Base-by-base conservation (phyloP, 2,888 invertebrate genomes). In the Cosmia pyralina region DNA sequence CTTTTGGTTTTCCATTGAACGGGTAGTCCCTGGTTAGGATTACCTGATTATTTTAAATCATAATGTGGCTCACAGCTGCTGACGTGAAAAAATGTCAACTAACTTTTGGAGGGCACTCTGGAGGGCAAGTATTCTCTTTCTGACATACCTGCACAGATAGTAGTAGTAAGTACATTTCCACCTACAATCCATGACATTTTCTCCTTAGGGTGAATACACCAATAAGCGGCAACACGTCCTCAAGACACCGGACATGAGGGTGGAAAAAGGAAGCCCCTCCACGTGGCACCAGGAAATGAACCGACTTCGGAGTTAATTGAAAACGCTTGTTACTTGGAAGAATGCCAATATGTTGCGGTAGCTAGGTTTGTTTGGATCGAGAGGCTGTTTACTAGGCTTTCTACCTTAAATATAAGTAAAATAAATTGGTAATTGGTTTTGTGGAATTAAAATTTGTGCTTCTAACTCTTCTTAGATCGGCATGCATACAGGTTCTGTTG, bases 261-360 rank as follows among this genome's bases (percentile, higher is more conserved):
- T 79, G 75, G 73, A 77, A 83, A 81, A 79, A 81, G 87, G 85
- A 87, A 85, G 74, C 77, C 62, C 60, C 52, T 52, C 70, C 69
- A 80, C 79, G 77, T 83, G 69, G 75, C 65, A 44, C 38, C 44
- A 72, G 87, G 86, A 87, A 86, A 87, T 87, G 78, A 82, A 84
- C 74, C 75, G 75, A 69, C 82, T 77, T 73, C 53, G 75, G 72
- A 75, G 80, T 84, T 86, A 87, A 87, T 87, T 85, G 86, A 86
- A 87, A 87, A 80, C 78, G 82, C 72, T 74, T 82, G 77, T 84
- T 72, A 69, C 82, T 77, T 64, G 63, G 64, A 72, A 79, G 76
- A 85, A 81, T 66, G 73, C 76, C 68, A 82, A 69, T 75, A 71
- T 70, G 50, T 77, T 70, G 72, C 48, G 53, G 60, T 60, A 72